Evolutionary conservation across 2,797 vertebrate species (phyloP).

Genomic region (Ctenosaura bakeri): DNA sequence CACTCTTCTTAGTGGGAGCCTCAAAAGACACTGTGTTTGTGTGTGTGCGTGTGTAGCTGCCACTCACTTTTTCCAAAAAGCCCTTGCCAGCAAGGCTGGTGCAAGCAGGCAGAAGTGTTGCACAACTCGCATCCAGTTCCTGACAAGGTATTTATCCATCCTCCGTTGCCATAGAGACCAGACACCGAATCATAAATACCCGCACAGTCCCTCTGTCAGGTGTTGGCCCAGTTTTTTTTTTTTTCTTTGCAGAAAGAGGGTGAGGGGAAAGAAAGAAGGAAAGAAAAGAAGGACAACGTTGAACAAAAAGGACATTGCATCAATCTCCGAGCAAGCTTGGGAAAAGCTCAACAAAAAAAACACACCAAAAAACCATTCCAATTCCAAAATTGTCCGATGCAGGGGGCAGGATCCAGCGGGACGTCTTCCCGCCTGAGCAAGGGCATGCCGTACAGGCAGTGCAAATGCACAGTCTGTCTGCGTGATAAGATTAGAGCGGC

Average conservation of each 20-base stretch:
- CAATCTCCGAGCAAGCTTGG: not conserved
- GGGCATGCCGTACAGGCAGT: no score
- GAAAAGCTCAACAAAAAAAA: not conserved
- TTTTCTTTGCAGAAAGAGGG: not conserved
- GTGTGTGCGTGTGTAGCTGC: not conserved
- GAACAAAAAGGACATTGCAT: not conserved
- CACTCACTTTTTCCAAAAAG: not conserved
- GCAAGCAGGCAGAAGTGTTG: not conserved
- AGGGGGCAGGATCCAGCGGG: not conserved
- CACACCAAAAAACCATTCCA: no score
- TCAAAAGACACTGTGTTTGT: not conserved
- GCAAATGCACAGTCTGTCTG: not conserved
- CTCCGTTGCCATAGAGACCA: constrained; percentile 31
- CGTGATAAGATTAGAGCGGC: not conserved
- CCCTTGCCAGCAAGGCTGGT: not conserved
- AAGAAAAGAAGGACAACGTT: not conserved
- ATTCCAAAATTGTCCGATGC: no score
- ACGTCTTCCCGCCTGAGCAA: not conserved
- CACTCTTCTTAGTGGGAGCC: not conserved
- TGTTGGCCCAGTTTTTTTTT: constrained; percentile 31
- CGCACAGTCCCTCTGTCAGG: not conserved
- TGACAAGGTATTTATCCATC: constrained; percentile 40
- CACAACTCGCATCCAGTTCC: not conserved
- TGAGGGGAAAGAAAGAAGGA: not conserved
- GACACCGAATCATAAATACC: constrained; percentile 33